phyloP scores from a whole-genome alignment of 2,113 vertebrate species.

The Coreoperca whiteheadi region DNA sequence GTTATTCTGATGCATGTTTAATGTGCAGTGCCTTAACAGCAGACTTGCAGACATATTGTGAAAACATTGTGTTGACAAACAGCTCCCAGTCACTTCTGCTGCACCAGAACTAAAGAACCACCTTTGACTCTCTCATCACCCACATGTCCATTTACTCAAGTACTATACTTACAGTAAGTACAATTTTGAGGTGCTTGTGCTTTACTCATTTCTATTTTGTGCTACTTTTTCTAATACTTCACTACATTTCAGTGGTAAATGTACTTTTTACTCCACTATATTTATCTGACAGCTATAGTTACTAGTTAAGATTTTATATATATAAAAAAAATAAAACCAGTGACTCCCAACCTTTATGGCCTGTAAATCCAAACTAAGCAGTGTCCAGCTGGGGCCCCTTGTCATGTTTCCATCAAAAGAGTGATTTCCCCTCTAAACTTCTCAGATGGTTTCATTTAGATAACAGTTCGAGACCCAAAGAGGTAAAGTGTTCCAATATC shows the following conservation, averaged over 20 bases:
- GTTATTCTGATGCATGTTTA: constrained; percentile 1
- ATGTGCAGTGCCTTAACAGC: not conserved
- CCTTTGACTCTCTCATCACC: not conserved
- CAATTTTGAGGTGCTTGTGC: not conserved
- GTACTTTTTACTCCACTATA: no score
- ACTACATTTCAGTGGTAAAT: no score
- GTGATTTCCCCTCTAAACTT: not conserved
- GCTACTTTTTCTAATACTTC: no score
- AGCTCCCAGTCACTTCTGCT: not conserved
- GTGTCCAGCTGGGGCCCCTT: not conserved
- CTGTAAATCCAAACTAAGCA: not conserved
- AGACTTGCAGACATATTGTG: constrained; percentile 31
- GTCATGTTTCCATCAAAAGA: not conserved
- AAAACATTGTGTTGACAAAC: constrained; percentile 63
- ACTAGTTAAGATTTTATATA: no score
- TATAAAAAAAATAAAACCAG: not conserved
- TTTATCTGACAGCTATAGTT: no score
- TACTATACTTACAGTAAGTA: not conserved
- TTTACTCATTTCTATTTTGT: not conserved
- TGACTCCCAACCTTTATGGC: not conserved
- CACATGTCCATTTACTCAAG: not conserved
- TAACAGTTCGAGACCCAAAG: not conserved
- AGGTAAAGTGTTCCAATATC: not conserved
- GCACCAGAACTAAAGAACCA: not conserved
- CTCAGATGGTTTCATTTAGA: not conserved